These are phyloP conservation scores for Odontamblyopus rebecca DNA, from an alignment of 2,797 vertebrate genomes.

Conservation along the genomic window DNA sequence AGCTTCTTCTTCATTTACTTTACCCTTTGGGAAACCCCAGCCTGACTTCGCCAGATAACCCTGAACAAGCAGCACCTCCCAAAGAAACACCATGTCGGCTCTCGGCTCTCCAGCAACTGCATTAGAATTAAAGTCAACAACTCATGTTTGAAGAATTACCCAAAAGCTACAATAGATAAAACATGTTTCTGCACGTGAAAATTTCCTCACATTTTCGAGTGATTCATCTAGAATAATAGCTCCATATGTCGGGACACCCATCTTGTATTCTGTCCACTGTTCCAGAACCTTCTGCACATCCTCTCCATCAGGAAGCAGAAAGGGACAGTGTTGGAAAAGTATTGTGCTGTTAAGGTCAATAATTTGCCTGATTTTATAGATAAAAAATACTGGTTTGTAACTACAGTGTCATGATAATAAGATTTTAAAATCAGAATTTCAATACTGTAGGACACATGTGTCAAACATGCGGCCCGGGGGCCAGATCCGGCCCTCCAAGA, in stretches of 20 bases:
- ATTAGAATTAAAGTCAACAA: not conserved
- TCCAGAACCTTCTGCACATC: slow-evolving; percentile 96
- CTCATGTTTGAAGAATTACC: not conserved
- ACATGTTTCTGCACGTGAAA: not conserved
- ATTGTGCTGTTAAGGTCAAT: slow-evolving; percentile 75
- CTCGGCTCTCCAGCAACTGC: not conserved
- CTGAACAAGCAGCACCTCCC: slow-evolving; percentile 93
- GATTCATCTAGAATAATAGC: slow-evolving; percentile 97
- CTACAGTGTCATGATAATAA: not conserved
- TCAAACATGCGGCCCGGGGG: too few relatives aligned
- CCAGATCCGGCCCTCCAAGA: too few relatives aligned
- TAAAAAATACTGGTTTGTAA: not conserved
- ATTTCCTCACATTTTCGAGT: slow-evolving; percentile 88
- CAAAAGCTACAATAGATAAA: not conserved
- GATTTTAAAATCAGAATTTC: not conserved
- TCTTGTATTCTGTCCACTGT: slow-evolving; percentile 99
- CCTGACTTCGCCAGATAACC: slow-evolving; percentile 97
- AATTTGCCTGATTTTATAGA: too few relatives aligned
- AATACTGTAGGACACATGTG: slow-evolving; percentile 8
- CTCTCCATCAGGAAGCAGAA: slow-evolving; percentile 94
- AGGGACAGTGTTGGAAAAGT: slow-evolving; percentile 98
- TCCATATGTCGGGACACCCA: slow-evolving; percentile 99
- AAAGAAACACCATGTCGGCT: slow-evolving; percentile 19
- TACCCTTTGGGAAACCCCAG: slow-evolving; percentile 99
- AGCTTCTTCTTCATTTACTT: slow-evolving; percentile 97